Conservation (phyloP, 2,113 vertebrate species). For the Gymnarchus niloticus region DNA sequence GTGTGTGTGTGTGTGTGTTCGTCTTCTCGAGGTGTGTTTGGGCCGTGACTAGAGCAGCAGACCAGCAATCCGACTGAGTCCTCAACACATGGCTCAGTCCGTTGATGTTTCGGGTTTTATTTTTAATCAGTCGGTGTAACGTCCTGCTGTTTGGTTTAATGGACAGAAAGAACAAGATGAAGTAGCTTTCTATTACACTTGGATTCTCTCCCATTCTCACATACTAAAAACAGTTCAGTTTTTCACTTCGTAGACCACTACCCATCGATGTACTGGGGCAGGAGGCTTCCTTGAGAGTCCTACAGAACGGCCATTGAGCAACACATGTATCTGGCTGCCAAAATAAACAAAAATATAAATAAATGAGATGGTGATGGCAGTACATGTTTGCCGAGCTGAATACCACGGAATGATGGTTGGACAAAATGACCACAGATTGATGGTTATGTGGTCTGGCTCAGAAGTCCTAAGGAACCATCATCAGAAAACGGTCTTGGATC, state of each 20-base stretch:
- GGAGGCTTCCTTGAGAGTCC: background rate
- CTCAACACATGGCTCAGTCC: background rate
- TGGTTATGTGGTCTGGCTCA: background rate
- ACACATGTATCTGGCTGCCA: too few species aligned
- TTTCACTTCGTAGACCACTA: background rate
- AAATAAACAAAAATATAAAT: too few species aligned
- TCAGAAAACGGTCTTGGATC: too few species aligned
- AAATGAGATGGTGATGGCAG: too few species aligned
- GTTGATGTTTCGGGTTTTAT: background rate
- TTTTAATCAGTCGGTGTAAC: background rate
- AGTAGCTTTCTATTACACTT: background rate
- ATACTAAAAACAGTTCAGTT: background rate
- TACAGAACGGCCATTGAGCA: too few species aligned
- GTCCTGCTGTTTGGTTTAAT: background rate
- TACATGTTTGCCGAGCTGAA: too few species aligned
- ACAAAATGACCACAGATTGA: background rate
- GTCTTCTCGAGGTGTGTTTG: background rate
- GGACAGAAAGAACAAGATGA: background rate
- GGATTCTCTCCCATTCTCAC: background rate
- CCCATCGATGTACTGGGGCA: background rate
- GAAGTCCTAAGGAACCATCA: background rate
- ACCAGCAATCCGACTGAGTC: constrained; percentile 10
- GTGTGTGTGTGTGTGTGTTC: background rate
- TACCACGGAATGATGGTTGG: background rate
- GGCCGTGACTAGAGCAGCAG: too few species aligned